A percentile compares a stretch with the other conserved stretches of the same genome.
Conservation (phyloP, 2,888 invertebrate species). For the Limnephilus lunatus region DNA sequence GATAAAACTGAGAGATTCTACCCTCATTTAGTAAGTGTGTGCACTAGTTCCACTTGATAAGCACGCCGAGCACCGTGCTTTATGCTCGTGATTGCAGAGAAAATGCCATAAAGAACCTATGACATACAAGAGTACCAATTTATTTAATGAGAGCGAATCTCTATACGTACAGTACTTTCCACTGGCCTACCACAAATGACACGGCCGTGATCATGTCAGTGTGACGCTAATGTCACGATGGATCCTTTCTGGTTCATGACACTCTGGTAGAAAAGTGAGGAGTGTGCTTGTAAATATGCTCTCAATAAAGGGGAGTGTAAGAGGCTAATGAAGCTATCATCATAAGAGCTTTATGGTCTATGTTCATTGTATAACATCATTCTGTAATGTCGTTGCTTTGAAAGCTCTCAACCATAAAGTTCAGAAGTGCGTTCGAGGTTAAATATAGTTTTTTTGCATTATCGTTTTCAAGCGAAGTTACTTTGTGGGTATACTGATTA, state of each 20-base stretch:
- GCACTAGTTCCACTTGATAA: not conserved
- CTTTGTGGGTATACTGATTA: not conserved
- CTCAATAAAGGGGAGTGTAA: not conserved
- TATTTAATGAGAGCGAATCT: conserved; percentile 26
- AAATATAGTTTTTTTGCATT: not conserved
- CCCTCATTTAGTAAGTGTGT: not conserved
- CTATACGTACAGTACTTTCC: conserved; percentile 42
- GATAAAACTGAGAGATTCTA: not conserved
- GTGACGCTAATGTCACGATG: conserved; percentile 57
- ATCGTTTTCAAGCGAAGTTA: not conserved
- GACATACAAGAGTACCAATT: conserved; percentile 30
- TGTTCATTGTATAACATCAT: not conserved
- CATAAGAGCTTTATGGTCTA: not conserved
- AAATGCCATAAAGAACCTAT: conserved; percentile 13
- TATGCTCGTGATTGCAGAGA: not conserved
- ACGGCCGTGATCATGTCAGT: conserved; percentile 46
- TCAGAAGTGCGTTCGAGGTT: not conserved
- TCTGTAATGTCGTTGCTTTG: not conserved
- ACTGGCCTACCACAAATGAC: conserved; percentile 54
- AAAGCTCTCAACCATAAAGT: not conserved
- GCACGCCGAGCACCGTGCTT: not conserved
- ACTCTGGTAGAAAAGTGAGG: not conserved
- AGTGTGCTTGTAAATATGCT: not conserved
- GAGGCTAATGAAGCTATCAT: not conserved
- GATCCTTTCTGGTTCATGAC: conserved; percentile 51